Base-by-base conservation (phyloP, 2,888 invertebrate species). In the Eumacrocentrus americanus region DNA sequence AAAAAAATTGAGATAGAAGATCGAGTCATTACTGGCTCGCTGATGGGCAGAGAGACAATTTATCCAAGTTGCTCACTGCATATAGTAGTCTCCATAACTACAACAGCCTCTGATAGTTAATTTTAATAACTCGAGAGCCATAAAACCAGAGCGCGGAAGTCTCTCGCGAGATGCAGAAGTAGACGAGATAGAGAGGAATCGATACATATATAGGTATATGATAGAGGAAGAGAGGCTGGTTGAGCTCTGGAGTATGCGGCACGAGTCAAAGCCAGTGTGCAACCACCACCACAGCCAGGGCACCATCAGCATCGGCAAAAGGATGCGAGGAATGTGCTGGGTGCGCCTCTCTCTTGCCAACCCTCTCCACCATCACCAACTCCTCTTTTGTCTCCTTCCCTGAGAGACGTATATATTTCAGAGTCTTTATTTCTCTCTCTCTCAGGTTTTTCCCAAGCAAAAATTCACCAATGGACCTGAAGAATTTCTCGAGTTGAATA, bases 271-370 rank as follows among this genome's bases (percentile, higher is more conserved):
- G 29, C 29, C 29, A 4, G 20, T 25, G 46, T 46, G 70, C 67
- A 67, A 63, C 66, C 70, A 71, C 65, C 60, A 55, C 53, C 59
- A 57, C 63, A 62, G 60, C 46, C 37, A 42, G 34, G 34, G 48
- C 20, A 12, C 18, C 14, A 25, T 12, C 12, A 12, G 42, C 50
- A 22, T 14, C 71, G 73, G 65, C 66, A 71, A 69, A 76, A 74
- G 71, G 76, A 76, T 72, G 77, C 71, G 71, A 74, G 74, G 78
- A 77, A 77, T 76, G 76, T 74, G 75, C 71, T 74, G 75, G 77
- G 75, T 74, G 76, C 73, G 78, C 76, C 76, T 60, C 46, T 47
- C 44, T 53, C 35, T 51, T 38, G 5, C 25, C 22, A 35, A 44
- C 50, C 29, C 18, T 38, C 22, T n/a, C 38, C 22, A 23, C 20